Conservation (phyloP, 2,888 invertebrate species). For the Andrena marginata region DNA sequence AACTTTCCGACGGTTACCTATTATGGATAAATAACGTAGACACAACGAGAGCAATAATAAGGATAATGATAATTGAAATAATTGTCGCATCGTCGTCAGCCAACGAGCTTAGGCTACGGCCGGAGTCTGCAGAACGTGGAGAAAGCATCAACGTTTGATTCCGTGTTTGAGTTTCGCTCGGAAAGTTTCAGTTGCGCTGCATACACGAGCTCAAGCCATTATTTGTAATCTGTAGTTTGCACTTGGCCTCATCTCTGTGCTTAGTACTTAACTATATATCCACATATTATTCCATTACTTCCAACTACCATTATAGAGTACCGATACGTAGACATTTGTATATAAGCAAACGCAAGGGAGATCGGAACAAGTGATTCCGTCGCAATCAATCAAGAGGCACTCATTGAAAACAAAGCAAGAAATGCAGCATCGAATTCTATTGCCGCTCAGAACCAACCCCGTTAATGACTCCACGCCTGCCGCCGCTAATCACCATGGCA, state of each 20-base stretch:
- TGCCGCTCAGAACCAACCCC: not conserved
- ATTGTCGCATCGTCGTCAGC: not conserved
- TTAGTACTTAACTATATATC: not conserved
- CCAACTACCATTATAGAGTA: too few species aligned
- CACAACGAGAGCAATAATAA: too few species aligned
- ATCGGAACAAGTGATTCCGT: not conserved
- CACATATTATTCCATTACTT: not conserved
- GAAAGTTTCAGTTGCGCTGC: conserved; percentile 20
- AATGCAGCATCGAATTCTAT: not conserved
- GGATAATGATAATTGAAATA: not conserved
- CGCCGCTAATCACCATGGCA: not conserved
- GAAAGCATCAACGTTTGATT: conserved; percentile 28
- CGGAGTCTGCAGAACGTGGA: conserved; percentile 9
- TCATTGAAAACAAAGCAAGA: not conserved
- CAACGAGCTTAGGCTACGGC: not conserved
- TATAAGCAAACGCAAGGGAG: too few species aligned
- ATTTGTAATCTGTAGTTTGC: conserved; percentile 25
- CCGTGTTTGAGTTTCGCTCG: conserved; percentile 28
- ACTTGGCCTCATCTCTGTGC: not conserved
- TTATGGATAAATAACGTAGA: too few species aligned
- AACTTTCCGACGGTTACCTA: too few species aligned
- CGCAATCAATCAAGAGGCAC: not conserved
- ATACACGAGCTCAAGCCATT: conserved; percentile 12
- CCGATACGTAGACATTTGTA: too few species aligned
- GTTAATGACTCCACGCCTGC: not conserved